phyloP scores from a whole-genome alignment of 2,113 vertebrate genomes.

The Callorhinus ursinus region DNA sequence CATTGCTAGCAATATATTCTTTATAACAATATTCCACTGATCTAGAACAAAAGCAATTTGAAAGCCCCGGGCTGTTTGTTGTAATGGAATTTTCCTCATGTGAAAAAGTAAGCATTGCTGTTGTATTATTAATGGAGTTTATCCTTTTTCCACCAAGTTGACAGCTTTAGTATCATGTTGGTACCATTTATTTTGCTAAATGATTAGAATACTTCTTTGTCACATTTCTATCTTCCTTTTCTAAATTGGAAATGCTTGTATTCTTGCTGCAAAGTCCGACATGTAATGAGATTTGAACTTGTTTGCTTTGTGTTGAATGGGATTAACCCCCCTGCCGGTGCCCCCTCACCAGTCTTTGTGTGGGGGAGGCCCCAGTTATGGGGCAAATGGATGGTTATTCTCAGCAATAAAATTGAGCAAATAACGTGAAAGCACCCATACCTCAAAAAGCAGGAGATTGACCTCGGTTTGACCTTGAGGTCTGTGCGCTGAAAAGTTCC shows the following conservation, averaged over 20 bases:
- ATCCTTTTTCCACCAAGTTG: constrained; percentile 63
- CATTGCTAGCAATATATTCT: constrained; percentile 65
- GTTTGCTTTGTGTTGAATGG: constrained; percentile 83
- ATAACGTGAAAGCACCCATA: constrained; percentile 82
- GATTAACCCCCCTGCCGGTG: constrained; percentile 77
- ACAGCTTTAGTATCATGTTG: constrained; percentile 74
- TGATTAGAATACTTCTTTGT: constrained; percentile 60
- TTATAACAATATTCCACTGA: constrained; percentile 62
- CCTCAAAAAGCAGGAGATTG: constrained; percentile 83
- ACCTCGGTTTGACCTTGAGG: constrained; percentile 86
- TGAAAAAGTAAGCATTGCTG: constrained; percentile 64
- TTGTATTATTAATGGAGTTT: constrained; percentile 77
- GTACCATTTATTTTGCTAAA: constrained; percentile 63
- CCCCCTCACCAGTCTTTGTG: constrained; percentile 73
- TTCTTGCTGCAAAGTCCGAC: constrained; percentile 74
- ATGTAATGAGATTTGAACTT: constrained; percentile 83
- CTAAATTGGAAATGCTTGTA: constrained; percentile 53
- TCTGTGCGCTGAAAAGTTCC: constrained; percentile 79
- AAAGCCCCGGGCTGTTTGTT: constrained; percentile 70
- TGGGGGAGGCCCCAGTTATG: constrained; percentile 61
- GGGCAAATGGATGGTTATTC: constrained; percentile 84
- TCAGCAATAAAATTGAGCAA: constrained; percentile 86
- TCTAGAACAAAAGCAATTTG: constrained; percentile 68
- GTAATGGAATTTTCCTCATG: constrained; percentile 78
- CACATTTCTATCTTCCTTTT: constrained; percentile 69